Evolutionary conservation across 2,888 invertebrate species (phyloP).

Genomic region (Ptychoptera contaminata): DNA sequence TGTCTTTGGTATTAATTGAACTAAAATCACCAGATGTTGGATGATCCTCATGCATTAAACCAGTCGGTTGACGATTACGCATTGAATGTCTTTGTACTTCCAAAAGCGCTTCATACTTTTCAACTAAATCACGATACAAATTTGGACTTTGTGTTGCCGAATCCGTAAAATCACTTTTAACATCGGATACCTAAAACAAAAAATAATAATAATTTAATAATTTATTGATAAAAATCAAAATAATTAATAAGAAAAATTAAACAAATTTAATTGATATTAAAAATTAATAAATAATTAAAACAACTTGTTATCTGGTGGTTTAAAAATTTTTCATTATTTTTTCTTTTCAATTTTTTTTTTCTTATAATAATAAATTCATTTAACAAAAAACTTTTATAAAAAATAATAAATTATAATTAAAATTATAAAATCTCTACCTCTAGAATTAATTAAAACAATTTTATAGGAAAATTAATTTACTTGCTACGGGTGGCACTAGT

Average conservation of each 20-base stretch:
- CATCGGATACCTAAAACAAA: slow-evolving; percentile 15
- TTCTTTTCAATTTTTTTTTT: too few relatives aligned
- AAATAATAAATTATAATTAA: too few relatives aligned
- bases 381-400: too few relatives aligned
- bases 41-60: slow-evolving; percentile 46
- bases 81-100: slow-evolving; percentile 56
- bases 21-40: slow-evolving; percentile 59
- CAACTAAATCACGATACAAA: slow-evolving; percentile 64
- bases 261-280: too few relatives aligned
- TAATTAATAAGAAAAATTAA: not conserved
- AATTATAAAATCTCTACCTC: too few relatives aligned
- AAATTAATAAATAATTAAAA: too few relatives aligned
- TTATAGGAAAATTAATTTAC: too few relatives aligned
- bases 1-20: slow-evolving; percentile 45
- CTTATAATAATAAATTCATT: too few relatives aligned
- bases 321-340: too few relatives aligned
- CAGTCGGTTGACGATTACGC: slow-evolving; percentile 38
- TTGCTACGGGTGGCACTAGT: too few relatives aligned
- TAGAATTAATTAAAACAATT: too few relatives aligned
- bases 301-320: too few relatives aligned
- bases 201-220: slow-evolving; percentile 12
- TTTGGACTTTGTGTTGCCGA: slow-evolving; percentile 30
- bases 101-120: slow-evolving; percentile 70
- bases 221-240: slow-evolving; percentile 21
- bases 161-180: slow-evolving; percentile 10